phyloP scores from a whole-genome alignment of 1,140 invertebrate genomes.

The Oryzaephilus surinamensis region DNA sequence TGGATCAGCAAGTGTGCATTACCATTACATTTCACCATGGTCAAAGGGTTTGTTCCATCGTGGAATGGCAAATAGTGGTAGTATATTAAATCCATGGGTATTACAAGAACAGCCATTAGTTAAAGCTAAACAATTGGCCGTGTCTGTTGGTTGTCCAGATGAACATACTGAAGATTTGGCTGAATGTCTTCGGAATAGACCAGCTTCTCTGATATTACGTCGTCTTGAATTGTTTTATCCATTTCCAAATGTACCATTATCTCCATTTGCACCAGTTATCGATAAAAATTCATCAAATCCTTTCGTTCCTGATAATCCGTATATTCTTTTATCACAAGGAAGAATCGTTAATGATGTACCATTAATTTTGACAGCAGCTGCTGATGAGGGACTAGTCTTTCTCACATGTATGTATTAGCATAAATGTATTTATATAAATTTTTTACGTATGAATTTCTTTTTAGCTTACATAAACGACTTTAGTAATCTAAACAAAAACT shows the following conservation, averaged over 20 bases:
- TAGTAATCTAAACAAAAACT: neutral
- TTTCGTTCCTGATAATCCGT: neutral
- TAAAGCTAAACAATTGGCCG: neutral
- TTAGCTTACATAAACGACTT: too few relatives aligned
- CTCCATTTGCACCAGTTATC: neutral
- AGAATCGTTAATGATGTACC: neutral
- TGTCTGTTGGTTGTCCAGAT: neutral
- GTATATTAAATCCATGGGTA: constrained; percentile 54
- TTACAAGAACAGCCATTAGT: neutral
- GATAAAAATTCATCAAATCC: too few relatives aligned
- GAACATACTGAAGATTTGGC: neutral
- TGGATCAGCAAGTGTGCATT: constrained; percentile 44
- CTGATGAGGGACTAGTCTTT: too few relatives aligned
- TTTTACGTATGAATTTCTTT: too few relatives aligned
- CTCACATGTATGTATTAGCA: too few relatives aligned
- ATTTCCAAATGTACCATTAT: neutral
- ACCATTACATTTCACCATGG: constrained; percentile 39
- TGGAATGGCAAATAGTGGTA: constrained; percentile 68
- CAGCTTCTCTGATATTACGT: neutral
- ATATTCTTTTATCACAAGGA: neutral
- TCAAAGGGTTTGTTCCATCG: constrained; percentile 47
- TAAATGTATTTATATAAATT: too few relatives aligned
- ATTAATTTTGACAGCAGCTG: neutral
- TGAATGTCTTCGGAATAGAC: neutral
- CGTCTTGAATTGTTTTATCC: neutral